phyloP scores from a whole-genome alignment of 2,113 vertebrate genomes.

The Machaerirhynchus nigripectus region DNA sequence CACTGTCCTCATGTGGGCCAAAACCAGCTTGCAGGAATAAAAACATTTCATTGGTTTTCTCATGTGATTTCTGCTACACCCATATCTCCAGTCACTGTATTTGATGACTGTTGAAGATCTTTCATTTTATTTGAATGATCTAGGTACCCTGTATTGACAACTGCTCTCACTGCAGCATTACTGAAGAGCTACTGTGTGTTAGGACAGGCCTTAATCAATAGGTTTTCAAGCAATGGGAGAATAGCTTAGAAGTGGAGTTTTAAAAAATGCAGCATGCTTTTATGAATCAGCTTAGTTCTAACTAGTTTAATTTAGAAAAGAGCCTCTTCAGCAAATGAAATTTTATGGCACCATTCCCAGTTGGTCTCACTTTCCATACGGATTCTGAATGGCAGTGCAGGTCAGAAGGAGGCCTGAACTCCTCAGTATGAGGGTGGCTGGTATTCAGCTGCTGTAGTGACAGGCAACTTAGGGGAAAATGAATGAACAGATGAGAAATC shows the following conservation, averaged over 20 bases:
- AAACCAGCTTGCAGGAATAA: not conserved
- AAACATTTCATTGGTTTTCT: not conserved
- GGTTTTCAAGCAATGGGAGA: not conserved
- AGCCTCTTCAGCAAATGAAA: conserved; percentile 31
- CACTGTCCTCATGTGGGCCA: not conserved
- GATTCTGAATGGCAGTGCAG: not conserved
- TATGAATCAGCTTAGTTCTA: conserved; percentile 14
- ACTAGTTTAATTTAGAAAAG: conserved; percentile 48
- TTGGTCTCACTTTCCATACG: not conserved
- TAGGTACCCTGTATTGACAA: not conserved
- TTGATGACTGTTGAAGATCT: not conserved
- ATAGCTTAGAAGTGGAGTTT: not conserved
- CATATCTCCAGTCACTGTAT: not conserved
- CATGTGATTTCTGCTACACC: not conserved
- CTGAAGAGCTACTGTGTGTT: not conserved
- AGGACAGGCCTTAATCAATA: not conserved
- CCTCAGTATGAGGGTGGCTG: not conserved
- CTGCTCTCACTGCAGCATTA: not conserved
- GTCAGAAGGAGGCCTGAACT: not conserved
- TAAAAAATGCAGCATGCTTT: not conserved
- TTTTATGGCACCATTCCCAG: conserved; percentile 1
- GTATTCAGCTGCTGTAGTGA: not conserved
- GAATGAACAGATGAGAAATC: not conserved
- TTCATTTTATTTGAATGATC: not conserved
- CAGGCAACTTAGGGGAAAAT: not conserved